Evolutionary conservation across 2,888 invertebrate genomes (phyloP), one percentile per base, ranked within the genome.

Genomic region (Ecliptopera silaceata): DNA sequence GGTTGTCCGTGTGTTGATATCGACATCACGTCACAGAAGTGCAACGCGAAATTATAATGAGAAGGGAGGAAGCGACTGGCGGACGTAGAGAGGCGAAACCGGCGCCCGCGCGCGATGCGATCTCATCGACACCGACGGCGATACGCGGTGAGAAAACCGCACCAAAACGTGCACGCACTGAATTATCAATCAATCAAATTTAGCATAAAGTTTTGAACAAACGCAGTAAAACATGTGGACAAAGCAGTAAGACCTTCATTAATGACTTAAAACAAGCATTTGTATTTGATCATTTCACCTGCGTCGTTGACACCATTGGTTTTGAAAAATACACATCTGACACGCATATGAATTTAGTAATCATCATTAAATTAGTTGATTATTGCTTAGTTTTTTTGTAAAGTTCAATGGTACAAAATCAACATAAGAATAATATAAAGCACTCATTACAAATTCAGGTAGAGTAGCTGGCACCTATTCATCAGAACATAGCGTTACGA

Each of bases 41-140:
- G 79, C 80, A 79, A 75, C 68, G 79, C 80, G 66, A 86, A 84
- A 84, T 82, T 77, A 80, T 85, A 86, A 88, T 87, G 83, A 83
- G 69, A 81, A 85, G 81, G 79, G 84, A 88, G 87, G 88, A 89
- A 88, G 84, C 80, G 79, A 62, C 52, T 61, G 72, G 86, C 88
- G 87, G 88, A 88, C 83, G 77, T 70, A 65, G 67, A 72, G 80
- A 77, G 73, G 79, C 79, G 70, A 80, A 82, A 77, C 76, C 77
- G 79, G 82, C 85, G 85, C 80, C 84, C 72, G 74, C 80, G 86
- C 72, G 74, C 81, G 86, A 87, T 88, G 81, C 82, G 82, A 88
- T 88, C 86, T 82, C 68, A 69, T 70, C 75, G 74, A 68, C 70
- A 66, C 70, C 64, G 64, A 65, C 65, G 60, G 55, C 65, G 65